These are phyloP conservation scores for Polydrusus tereticollis DNA, from an alignment of 2,888 invertebrate genomes.

Conservation along the genomic window DNA sequence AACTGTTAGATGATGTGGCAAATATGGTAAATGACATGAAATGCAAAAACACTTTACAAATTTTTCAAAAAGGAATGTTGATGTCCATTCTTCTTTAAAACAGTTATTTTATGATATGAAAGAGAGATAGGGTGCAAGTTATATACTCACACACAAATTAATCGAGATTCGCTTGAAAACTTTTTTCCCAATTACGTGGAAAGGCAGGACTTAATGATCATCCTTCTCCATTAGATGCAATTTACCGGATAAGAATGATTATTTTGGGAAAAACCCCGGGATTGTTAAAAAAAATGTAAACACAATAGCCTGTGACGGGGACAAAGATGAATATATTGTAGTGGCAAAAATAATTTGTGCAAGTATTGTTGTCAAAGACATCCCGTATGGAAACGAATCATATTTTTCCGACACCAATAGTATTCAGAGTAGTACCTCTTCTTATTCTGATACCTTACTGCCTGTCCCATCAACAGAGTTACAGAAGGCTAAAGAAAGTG, in stretches of 20 bases:
- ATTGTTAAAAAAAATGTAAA: not conserved
- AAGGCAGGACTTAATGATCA: slow-evolving; percentile 32
- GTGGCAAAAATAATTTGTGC: not conserved
- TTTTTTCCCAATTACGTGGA: slow-evolving; percentile 16
- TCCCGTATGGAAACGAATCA: not conserved
- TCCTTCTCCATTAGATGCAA: slow-evolving; percentile 33
- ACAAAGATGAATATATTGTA: not conserved
- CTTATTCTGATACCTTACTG: not conserved
- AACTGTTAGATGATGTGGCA: slow-evolving; percentile 48
- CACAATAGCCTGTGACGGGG: not conserved
- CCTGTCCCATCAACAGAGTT: not conserved
- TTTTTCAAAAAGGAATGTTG: slow-evolving; percentile 8
- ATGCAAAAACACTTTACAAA: slow-evolving; percentile 45
- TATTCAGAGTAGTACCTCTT: not conserved
- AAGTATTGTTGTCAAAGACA: not conserved
- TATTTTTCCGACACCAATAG: not conserved
- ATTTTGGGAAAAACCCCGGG: too few relatives aligned
- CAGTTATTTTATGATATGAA: slow-evolving; percentile 7
- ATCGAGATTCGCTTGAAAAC: slow-evolving; percentile 16
- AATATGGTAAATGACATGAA: slow-evolving; percentile 40
- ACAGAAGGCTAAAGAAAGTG: not conserved
- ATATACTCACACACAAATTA: slow-evolving; percentile 11
- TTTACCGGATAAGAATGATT: too few relatives aligned
- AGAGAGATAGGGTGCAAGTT: not conserved
- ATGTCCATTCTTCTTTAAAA: slow-evolving; percentile 7